Evolutionary conservation across 2,888 invertebrate species (phyloP), one percentile per base, ranked within the genome.

Genomic region (Notodonta ziczac): DNA sequence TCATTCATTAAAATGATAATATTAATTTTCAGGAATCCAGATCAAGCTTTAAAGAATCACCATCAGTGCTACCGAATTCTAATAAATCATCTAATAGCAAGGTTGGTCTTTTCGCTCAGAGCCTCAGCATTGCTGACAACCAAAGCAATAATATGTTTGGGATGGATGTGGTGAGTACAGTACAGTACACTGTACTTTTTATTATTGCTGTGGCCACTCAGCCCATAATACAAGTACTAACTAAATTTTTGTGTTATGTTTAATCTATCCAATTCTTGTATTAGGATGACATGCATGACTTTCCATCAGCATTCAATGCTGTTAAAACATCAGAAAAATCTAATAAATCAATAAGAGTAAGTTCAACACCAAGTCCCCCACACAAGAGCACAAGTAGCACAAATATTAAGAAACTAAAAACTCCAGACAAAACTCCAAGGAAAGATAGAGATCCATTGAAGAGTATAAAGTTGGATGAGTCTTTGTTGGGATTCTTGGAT

Each of bases 111-210:
- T 5, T 58, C 40, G 24, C 58, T 46, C 48, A 57, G n/a, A 61
- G 13, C 8, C 56, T 42, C 13, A 64, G 24, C 24, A 68, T 56
- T 14, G 1, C 63, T 13, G 69, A 76, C 32, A 77, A 80, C 59
- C 69, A 73, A 14, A 83, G 79, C 51, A 74, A 73, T 71, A 82
- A 84, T 54, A 56, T 81, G 16, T 82, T 84, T 73, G 78, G 81
- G 12, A 88, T 88, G 88, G 86, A 87, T 76, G 83, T 88, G 78
- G 88, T 88, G 60, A 79, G 50, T 50, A 13, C 13, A 53, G 10
- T 24, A 24, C 24, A 24, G 35, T 35, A 35, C 35, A 35, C 35
- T 35, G 35, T 24, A 24, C 2, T 24, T 24, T 1, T 24, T 24
- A 24, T 24, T 24, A 2, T 24, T 24, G 24, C n/a, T n/a, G n/a